Percentiles rank a stretch among this genome's conserved stretches.
Evolutionary conservation across 1,140 invertebrate species (phyloP).

Genomic region (Metaphire vulgaris): DNA sequence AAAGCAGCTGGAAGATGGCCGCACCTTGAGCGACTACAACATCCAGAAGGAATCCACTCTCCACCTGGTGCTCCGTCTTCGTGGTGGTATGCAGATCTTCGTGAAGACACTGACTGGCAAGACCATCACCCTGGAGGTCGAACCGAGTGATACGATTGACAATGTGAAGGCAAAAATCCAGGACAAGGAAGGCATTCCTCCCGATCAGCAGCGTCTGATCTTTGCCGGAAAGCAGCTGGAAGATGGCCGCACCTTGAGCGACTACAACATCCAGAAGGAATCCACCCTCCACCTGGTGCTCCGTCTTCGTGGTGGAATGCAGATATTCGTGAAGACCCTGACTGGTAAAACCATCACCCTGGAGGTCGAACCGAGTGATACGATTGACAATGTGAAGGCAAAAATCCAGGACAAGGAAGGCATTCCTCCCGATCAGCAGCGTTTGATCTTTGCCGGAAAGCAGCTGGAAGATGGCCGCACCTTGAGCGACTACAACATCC

Average conservation of each 20-base stretch:
- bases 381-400: too few species aligned
- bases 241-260: too few species aligned
- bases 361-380: too few species aligned
- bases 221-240: too few species aligned
- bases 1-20: conserved; percentile 61
- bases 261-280: too few species aligned
- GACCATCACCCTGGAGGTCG: conserved; percentile 57
- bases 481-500: conserved; percentile 34
- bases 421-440: too few species aligned
- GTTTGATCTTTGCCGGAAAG: conserved; percentile 72
- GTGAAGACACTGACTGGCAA: conserved; percentile 55
- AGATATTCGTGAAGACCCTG: conserved; percentile 57
- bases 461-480: conserved; percentile 62
- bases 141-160: conserved; percentile 52
- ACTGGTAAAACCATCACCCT: conserved; percentile 54
- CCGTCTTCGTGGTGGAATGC: too few species aligned
- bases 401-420: too few species aligned
- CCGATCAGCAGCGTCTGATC: too few species aligned
- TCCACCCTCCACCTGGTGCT: too few species aligned
- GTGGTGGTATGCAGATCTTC: conserved; percentile 59
- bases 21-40: conserved; percentile 47
- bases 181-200: too few species aligned
- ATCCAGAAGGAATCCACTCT: conserved; percentile 41
- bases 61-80: conserved; percentile 59
- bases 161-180: conserved; percentile 53